Conservation (phyloP, 2,113 vertebrate species). For the Caretta caretta region DNA sequence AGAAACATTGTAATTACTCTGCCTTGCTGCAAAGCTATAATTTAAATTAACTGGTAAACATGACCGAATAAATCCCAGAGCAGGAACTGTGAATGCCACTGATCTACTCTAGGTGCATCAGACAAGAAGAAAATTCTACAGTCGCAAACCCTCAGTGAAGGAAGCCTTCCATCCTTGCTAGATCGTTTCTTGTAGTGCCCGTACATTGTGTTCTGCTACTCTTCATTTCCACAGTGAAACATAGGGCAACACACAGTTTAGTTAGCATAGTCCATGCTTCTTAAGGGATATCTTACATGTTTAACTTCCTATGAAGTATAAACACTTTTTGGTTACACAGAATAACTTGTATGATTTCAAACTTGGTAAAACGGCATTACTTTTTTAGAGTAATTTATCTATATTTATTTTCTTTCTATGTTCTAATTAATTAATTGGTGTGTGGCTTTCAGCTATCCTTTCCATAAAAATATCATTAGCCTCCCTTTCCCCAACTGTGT, state of each 20-base stretch:
- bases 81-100: background rate
- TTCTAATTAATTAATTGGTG: no score
- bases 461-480: background rate
- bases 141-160: background rate
- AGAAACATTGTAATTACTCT: background rate
- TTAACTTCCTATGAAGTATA: background rate
- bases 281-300: background rate
- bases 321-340: background rate
- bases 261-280: background rate
- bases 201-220: background rate
- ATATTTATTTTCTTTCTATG: no score
- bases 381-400: no score
- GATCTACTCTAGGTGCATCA: background rate
- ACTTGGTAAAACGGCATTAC: background rate
- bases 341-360: background rate
- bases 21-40: background rate
- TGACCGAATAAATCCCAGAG: background rate
- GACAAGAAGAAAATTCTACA: background rate
- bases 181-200: background rate
- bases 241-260: slow-evolving; percentile 25
- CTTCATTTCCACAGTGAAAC: background rate
- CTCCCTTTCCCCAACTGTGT: background rate
- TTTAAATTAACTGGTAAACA: background rate
- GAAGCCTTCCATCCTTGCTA: background rate
- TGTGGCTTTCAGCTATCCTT: no score